These are phyloP conservation scores for Orestias chungarensis DNA, from an alignment of 2,797 vertebrate species.

Conservation along the genomic window DNA sequence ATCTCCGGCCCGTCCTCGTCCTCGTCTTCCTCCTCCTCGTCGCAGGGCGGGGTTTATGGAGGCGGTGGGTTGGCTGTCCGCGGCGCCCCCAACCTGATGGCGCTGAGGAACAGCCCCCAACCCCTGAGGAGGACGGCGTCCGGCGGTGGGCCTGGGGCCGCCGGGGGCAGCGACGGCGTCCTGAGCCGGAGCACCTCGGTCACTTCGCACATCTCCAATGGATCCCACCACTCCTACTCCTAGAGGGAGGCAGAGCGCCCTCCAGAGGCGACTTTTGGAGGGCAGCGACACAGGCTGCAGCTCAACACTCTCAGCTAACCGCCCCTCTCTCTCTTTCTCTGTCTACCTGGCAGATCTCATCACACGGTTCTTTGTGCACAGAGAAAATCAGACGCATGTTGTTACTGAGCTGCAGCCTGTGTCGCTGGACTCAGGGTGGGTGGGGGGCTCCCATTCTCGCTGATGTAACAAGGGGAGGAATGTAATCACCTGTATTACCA, in stretches of 20 bases:
- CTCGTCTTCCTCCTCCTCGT: conserved; percentile 77
- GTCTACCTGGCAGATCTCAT: conserved; percentile 27
- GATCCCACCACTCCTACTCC: conserved; percentile 91
- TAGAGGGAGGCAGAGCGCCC: conserved; percentile 58
- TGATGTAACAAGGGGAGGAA: conserved; percentile 56
- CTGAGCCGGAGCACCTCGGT: conserved; percentile 92
- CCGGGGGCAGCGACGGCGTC: conserved; percentile 77
- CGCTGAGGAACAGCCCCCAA: conserved; percentile 91
- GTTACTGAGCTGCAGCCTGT: conserved; percentile 63
- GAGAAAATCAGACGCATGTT: conserved; percentile 45
- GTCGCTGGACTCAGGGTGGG: conserved; percentile 72
- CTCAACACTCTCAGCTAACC: conserved; percentile 50
- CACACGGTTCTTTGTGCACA: conserved; percentile 25
- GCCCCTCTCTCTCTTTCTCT: conserved; percentile 38
- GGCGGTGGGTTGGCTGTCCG: conserved; percentile 75
- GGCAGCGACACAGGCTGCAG: not conserved
- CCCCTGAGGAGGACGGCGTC: conserved; percentile 89
- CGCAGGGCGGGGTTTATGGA: conserved; percentile 74
- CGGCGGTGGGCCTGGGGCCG: conserved; percentile 83
- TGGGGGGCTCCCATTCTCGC: conserved; percentile 62
- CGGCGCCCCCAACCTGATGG: conserved; percentile 81
- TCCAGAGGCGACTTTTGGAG: conserved; percentile 6
- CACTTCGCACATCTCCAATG: conserved; percentile 92
- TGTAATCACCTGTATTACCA: conserved; percentile 60
- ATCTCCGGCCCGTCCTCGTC: conserved; percentile 79